These are phyloP conservation scores for Dasyornis broadbenti DNA, from an alignment of 2,113 vertebrate species.

Conservation along the genomic window DNA sequence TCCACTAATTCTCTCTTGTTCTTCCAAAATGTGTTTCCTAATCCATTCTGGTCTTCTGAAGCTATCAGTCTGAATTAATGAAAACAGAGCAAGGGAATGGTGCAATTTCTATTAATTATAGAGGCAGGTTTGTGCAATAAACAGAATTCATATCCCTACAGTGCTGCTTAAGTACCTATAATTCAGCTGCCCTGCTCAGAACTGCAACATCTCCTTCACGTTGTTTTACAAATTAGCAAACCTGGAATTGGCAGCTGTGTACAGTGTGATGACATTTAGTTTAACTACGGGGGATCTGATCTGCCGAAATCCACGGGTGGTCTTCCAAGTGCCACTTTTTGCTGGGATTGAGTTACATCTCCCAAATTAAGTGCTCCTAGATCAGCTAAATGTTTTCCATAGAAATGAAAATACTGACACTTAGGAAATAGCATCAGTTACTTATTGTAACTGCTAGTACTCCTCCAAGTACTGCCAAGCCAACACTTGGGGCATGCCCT, in stretches of 20 bases:
- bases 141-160: constrained; percentile 37
- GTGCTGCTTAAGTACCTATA: constrained; percentile 38
- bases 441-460: not conserved
- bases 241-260: not conserved
- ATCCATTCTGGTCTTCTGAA: not conserved
- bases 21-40: not conserved
- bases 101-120: constrained; percentile 47
- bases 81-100: not conserved
- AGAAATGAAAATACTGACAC: not conserved
- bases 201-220: not conserved
- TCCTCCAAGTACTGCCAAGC: not conserved
- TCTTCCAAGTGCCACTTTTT: not conserved
- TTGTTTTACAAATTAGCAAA: constrained; percentile 41
- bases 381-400: not conserved
- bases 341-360: not conserved
- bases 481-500: not conserved
- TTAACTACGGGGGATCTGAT: not conserved
- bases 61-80: constrained; percentile 35
- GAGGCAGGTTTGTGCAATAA: constrained; percentile 17
- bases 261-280: not conserved
- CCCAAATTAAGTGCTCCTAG: not conserved
- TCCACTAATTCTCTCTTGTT: not conserved
- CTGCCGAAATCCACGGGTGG: not conserved
- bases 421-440: not conserved
- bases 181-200: constrained; percentile 9